A percentile compares a stretch with the other conserved stretches of the same genome.
Conservation (phyloP, 1,140 invertebrate species). For the Planococcus citri region DNA sequence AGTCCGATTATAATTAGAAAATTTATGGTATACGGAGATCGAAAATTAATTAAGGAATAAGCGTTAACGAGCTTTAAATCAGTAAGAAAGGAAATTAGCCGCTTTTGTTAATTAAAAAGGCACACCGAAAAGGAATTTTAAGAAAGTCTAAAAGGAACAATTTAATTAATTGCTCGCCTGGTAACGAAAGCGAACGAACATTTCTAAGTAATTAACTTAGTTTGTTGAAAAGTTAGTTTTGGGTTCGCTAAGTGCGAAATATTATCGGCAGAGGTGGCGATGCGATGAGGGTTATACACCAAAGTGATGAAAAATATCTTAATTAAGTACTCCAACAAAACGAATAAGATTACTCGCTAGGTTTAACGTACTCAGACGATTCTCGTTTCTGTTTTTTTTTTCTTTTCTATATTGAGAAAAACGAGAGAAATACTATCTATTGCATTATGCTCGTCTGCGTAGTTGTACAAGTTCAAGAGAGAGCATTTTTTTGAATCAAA, state of each 20-base stretch:
- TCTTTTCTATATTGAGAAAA: too few species aligned
- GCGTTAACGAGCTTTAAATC: conserved; percentile 19
- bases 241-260: conserved; percentile 5
- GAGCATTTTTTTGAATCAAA: too few species aligned
- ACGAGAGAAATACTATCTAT: too few species aligned
- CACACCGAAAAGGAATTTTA: conserved; percentile 18
- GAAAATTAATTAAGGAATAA: conserved; percentile 21
- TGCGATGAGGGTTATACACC: neutral
- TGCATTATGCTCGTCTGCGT: too few species aligned
- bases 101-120: conserved; percentile 19
- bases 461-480: too few species aligned
- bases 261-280: conserved; percentile 5
- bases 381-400: too few species aligned
- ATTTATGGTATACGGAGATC: conserved; percentile 14
- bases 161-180: conserved; percentile 16
- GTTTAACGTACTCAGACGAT: neutral
- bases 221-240: conserved; percentile 10
- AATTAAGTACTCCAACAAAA: neutral
- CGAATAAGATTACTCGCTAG: neutral
- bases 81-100: conserved; percentile 18
- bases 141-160: conserved; percentile 20
- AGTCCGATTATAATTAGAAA: conserved; percentile 10
- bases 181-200: conserved; percentile 12
- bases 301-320: conserved; percentile 4
- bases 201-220: conserved; percentile 20